phyloP scores from a whole-genome alignment of 2,797 vertebrate species.

The Microctenopoma lineatum region DNA sequence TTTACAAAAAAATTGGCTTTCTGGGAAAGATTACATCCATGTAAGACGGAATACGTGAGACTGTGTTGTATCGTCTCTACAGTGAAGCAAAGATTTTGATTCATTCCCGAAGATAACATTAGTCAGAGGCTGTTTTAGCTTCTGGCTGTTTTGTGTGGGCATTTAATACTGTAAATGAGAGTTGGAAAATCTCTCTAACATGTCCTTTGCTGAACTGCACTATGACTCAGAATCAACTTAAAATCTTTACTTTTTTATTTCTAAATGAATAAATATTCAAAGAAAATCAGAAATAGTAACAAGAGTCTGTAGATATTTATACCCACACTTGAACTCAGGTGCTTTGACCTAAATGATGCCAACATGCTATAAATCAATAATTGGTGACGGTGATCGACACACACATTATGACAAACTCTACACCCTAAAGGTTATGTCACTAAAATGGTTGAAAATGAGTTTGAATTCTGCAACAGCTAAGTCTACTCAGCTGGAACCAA shows the following conservation, averaged over 20 bases:
- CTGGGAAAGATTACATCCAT: background rate
- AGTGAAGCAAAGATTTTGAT: constrained; percentile 17
- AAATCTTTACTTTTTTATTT: background rate
- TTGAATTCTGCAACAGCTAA: background rate
- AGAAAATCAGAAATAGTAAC: background rate
- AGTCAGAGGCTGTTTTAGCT: constrained; percentile 30
- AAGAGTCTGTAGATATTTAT: background rate
- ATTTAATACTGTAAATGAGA: constrained; percentile 18
- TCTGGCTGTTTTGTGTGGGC: constrained; percentile 24
- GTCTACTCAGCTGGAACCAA: background rate
- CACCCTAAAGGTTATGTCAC: background rate
- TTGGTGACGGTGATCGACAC: too few species aligned
- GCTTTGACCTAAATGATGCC: background rate
- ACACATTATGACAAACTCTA: too few species aligned
- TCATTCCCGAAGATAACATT: constrained; percentile 15
- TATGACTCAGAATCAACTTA: constrained; percentile 27
- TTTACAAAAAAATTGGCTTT: constrained; percentile 12
- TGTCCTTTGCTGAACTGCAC: constrained; percentile 15
- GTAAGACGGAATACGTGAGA: background rate
- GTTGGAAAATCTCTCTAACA: constrained; percentile 26
- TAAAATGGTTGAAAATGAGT: background rate
- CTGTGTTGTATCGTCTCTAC: background rate
- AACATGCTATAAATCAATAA: too few species aligned
- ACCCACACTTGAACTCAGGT: too few species aligned
- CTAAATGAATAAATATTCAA: background rate